Evolutionary conservation across 2,888 invertebrate species (phyloP).

Genomic region (Aphodius granarius): DNA sequence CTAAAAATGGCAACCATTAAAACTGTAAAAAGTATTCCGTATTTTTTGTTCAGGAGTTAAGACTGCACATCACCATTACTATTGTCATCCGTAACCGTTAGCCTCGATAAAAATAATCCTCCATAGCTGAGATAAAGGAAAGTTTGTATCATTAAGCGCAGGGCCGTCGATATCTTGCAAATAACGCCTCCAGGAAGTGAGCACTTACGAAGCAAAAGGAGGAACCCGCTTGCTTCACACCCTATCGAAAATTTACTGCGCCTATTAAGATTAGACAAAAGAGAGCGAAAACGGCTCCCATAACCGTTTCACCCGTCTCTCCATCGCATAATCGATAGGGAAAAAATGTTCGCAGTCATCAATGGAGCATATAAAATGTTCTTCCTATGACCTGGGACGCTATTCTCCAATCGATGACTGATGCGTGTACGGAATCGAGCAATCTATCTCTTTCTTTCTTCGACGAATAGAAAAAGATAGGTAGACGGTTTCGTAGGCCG

Average conservation of each 20-base stretch:
- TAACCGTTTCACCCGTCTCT: background rate
- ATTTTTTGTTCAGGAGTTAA: no score
- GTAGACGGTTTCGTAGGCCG: no score
- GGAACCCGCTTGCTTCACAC: conserved; percentile 5
- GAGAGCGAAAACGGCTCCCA: background rate
- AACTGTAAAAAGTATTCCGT: no score
- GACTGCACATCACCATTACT: background rate
- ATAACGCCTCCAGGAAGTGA: background rate
- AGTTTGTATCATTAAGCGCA: background rate
- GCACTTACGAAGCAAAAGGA: background rate
- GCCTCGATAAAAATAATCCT: background rate
- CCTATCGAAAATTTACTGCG: conserved; percentile 8
- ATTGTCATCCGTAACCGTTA: background rate
- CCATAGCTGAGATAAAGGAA: background rate
- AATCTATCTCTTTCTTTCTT: no score
- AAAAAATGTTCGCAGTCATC: conserved; percentile 23
- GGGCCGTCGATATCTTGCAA: background rate
- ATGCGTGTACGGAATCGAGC: no score
- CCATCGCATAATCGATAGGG: background rate
- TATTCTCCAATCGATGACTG: no score
- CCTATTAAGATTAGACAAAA: conserved; percentile 13
- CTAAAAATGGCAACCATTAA: no score
- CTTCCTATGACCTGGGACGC: conserved; percentile 4
- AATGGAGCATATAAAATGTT: conserved; percentile 20
- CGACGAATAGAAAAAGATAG: no score